These are phyloP conservation scores for Galemys pyrenaicus DNA, from an alignment of 2,113 vertebrate genomes.

Conservation along the genomic window DNA sequence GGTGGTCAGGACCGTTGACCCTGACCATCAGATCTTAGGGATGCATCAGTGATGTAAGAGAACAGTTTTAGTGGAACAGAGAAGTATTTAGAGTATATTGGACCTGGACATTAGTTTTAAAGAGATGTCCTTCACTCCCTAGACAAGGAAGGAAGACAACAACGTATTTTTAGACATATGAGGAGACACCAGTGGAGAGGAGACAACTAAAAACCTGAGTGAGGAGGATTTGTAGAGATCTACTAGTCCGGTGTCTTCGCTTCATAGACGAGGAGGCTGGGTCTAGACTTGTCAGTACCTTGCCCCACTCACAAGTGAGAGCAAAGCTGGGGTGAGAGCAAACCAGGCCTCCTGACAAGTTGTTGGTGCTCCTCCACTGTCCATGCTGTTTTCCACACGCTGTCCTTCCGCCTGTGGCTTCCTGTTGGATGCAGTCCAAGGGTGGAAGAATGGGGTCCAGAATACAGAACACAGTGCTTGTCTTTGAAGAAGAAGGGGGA, in stretches of 20 bases:
- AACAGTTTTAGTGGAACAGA: neutral
- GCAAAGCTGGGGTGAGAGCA: neutral
- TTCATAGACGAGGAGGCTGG: neutral
- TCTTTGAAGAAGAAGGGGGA: conserved; percentile 37
- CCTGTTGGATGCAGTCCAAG: neutral
- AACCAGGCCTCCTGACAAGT: neutral
- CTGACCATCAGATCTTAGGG: too few species aligned
- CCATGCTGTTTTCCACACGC: neutral
- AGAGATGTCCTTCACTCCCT: neutral
- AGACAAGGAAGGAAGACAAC: neutral
- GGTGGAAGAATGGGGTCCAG: neutral
- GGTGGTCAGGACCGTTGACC: neutral
- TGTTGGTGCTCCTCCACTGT: neutral
- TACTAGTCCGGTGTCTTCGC: neutral
- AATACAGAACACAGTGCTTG: neutral
- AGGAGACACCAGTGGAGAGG: conserved; percentile 10
- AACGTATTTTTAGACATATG: neutral
- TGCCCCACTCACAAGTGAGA: neutral
- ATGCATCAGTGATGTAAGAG: neutral
- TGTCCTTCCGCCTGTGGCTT: neutral
- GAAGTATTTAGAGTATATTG: neutral
- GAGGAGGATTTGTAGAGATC: neutral
- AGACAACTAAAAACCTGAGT: neutral
- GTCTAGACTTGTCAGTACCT: neutral
- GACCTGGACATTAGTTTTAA: neutral